These are phyloP conservation scores for Drosophila austrosaltans DNA, from an alignment of 2,888 invertebrate genomes.

Conservation along the genomic window DNA sequence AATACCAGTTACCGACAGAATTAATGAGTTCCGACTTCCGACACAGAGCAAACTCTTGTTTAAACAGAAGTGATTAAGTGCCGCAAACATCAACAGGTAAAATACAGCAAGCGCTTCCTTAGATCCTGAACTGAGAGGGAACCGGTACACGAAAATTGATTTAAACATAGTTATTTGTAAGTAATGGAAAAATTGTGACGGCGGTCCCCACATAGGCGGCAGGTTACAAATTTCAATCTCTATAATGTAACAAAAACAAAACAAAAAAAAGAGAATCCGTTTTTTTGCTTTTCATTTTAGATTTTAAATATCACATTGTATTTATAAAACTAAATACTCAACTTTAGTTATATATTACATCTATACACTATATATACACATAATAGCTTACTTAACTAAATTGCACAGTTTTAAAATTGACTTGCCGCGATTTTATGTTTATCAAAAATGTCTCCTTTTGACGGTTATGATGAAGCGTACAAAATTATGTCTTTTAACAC, in stretches of 20 bases:
- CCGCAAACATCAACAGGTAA: constrained; percentile 70
- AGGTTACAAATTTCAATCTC: background rate
- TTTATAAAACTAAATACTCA: constrained; percentile 42
- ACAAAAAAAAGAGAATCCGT: background rate
- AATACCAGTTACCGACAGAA: constrained; percentile 68
- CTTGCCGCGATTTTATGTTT: background rate
- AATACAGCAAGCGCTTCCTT: constrained; percentile 39
- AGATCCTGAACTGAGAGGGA: constrained; percentile 41
- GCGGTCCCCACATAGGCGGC: background rate
- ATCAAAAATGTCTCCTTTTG: background rate
- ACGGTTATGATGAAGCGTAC: background rate
- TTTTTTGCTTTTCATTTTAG: constrained; percentile 1
- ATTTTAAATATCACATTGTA: constrained; percentile 49
- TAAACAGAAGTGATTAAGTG: constrained; percentile 64
- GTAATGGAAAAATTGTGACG: constrained; percentile 9
- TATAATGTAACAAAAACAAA: background rate
- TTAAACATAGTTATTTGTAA: constrained; percentile 64
- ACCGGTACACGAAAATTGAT: constrained; percentile 50
- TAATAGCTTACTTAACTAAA: background rate
- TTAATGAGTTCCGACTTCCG: constrained; percentile 80
- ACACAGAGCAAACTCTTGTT: constrained; percentile 29
- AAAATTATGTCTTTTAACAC: background rate
- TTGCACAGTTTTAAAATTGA: background rate
- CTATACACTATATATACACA: constrained; percentile 10
- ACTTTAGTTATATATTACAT: constrained; percentile 18